Percentiles rank a stretch among this genome's conserved stretches.
phyloP scores from a whole-genome alignment of 2,113 vertebrate genomes.

The Ceuthmochares aereus region DNA sequence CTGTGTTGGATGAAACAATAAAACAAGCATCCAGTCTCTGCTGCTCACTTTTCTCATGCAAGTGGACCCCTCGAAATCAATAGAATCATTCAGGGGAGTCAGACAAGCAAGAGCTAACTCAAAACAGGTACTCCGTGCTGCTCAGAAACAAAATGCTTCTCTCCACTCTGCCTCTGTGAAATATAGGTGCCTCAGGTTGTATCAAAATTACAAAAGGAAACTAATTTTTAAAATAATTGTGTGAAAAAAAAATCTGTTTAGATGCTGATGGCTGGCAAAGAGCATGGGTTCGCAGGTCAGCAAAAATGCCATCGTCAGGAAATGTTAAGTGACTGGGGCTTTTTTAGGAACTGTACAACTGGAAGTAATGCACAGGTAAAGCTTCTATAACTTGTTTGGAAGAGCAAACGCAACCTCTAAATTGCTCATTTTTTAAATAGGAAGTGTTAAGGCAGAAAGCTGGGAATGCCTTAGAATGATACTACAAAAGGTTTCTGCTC shows the following conservation, averaged over 20 bases:
- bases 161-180: conserved; percentile 22
- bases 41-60: conserved; percentile 59
- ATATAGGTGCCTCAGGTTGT: conserved; percentile 3
- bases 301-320: not conserved
- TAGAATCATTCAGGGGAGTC: conserved; percentile 66
- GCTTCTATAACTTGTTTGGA: not conserved
- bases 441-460: not conserved
- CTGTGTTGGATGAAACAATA: conserved; percentile 60
- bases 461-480: not conserved
- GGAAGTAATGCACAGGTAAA: not conserved
- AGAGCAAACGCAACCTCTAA: not conserved
- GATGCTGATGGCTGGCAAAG: not conserved
- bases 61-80: conserved; percentile 65
- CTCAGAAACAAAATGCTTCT: conserved; percentile 62
- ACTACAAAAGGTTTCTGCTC: not conserved
- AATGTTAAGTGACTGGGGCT: not conserved
- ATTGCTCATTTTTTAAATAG: not conserved
- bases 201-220: conserved; percentile 18
- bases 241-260: not conserved
- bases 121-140: conserved; percentile 48
- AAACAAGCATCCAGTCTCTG: conserved; percentile 58
- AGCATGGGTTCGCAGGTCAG: not conserved
- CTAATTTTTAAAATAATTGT: not conserved
- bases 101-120: conserved; percentile 58
- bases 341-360: not conserved